phyloP scores from a whole-genome alignment of 1,140 invertebrate genomes.

The Dolichoris vasculosae region DNA sequence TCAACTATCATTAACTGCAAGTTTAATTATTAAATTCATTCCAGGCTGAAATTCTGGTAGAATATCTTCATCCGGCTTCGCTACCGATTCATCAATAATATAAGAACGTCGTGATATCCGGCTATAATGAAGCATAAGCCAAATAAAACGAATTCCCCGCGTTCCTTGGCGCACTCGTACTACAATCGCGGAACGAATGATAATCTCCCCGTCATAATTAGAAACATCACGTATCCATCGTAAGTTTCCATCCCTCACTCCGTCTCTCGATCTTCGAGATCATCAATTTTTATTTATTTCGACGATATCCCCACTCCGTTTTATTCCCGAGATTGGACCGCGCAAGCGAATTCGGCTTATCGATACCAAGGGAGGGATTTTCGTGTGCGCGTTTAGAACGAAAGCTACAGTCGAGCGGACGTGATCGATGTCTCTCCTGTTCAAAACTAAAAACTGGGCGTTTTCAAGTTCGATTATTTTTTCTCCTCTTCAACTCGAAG shows the following conservation, averaged over 20 bases:
- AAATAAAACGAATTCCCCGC: background rate
- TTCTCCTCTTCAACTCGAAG: no score
- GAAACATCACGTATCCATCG: slow-evolving; percentile 5
- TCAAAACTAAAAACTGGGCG: background rate
- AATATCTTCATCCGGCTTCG: background rate
- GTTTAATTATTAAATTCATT: background rate
- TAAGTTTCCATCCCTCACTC: background rate
- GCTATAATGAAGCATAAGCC: background rate
- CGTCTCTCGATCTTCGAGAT: background rate
- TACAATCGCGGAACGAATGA: background rate
- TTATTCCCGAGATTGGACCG: slow-evolving; percentile 1
- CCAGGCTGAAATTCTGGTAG: background rate
- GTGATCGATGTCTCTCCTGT: slow-evolving; percentile 32
- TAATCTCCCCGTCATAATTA: slow-evolving; percentile 20
- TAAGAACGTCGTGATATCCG: background rate
- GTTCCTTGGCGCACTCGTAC: background rate
- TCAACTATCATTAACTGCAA: background rate
- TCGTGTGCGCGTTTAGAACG: slow-evolving; percentile 7
- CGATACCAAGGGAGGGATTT: background rate
- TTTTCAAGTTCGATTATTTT: no score
- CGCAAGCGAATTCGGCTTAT: background rate
- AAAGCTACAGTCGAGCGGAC: background rate
- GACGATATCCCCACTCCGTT: background rate
- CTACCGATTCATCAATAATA: background rate
- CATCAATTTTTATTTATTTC: slow-evolving; percentile 44